Evolutionary conservation across 2,888 invertebrate genomes (phyloP).

Genomic region (Kuschelorhynchus macadamiae): DNA sequence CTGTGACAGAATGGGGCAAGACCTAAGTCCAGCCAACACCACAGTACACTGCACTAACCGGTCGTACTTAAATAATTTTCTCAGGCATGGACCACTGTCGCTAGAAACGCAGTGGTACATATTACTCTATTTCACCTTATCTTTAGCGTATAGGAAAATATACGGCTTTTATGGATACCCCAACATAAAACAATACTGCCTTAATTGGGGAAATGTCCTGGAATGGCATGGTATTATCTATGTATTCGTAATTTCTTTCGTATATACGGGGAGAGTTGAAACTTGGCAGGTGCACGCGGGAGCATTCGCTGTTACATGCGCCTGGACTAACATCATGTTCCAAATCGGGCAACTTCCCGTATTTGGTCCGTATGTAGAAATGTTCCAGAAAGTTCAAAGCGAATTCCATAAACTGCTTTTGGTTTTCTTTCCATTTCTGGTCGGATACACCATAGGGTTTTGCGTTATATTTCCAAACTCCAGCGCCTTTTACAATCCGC

Average conservation of each 20-base stretch:
- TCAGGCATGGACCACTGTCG: conserved; percentile 81
- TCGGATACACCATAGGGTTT: conserved; percentile 90
- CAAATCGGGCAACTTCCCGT: conserved; percentile 91
- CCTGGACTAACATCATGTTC: conserved; percentile 92
- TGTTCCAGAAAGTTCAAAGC: conserved; percentile 90
- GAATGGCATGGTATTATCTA: conserved; percentile 90
- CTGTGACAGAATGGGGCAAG: conserved; percentile 80
- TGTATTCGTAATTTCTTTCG: conserved; percentile 86
- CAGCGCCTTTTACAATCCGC: conserved; percentile 85
- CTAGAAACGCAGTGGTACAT: conserved; percentile 90
- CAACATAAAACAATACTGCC: conserved; percentile 83
- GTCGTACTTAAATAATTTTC: conserved; percentile 81
- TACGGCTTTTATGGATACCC: conserved; percentile 87
- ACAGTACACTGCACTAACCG: conserved; percentile 81
- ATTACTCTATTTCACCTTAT: conserved; percentile 81
- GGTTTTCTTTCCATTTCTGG: conserved; percentile 87
- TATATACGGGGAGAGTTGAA: conserved; percentile 82
- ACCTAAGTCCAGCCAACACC: conserved; percentile 67
- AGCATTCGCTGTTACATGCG: conserved; percentile 86
- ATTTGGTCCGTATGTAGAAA: conserved; percentile 91
- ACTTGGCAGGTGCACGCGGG: conserved; percentile 91
- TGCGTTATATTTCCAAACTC: conserved; percentile 89
- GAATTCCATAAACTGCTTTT: conserved; percentile 88
- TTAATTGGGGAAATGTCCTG: conserved; percentile 87
- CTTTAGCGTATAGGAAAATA: conserved; percentile 85